Evolutionary conservation across 2,797 vertebrate species (phyloP).

Genomic region (Leptodactylus fallax): DNA sequence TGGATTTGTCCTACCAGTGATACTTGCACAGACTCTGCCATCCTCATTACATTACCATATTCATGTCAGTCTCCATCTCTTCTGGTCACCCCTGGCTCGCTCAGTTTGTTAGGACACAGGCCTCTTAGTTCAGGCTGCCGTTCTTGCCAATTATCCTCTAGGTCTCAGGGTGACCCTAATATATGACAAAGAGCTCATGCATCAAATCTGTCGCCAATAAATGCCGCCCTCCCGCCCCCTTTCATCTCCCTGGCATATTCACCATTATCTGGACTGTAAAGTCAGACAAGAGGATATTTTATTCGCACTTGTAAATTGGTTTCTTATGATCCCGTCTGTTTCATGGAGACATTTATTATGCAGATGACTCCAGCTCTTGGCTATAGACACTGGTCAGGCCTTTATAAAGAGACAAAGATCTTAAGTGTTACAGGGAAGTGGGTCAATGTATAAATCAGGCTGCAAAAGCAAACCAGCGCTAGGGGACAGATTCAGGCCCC

Average conservation of each 20-base stretch:
- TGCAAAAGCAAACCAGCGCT: neutral
- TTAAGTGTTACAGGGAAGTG: neutral
- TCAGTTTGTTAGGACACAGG: slow-evolving; percentile 16
- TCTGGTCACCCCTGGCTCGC: neutral
- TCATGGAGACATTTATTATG: neutral
- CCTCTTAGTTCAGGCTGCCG: neutral
- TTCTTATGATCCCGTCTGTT: neutral
- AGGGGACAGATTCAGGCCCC: neutral
- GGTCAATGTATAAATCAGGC: neutral
- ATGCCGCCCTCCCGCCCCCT: neutral
- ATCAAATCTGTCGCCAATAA: neutral
- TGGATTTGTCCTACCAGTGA: neutral
- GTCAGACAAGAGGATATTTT: neutral
- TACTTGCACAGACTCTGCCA: neutral
- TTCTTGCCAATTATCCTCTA: neutral
- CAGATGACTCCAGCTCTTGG: neutral
- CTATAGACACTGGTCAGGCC: neutral
- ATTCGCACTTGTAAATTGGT: neutral
- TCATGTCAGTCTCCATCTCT: neutral
- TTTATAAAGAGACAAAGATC: neutral
- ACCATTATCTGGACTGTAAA: neutral
- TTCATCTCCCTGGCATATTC: neutral
- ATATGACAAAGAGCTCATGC: slow-evolving; percentile 5
- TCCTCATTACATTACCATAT: slow-evolving; percentile 2
- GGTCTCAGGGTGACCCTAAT: slow-evolving; percentile 19